Evolutionary conservation across 1,140 invertebrate species (phyloP).

Genomic region (Drosophila bocqueti): DNA sequence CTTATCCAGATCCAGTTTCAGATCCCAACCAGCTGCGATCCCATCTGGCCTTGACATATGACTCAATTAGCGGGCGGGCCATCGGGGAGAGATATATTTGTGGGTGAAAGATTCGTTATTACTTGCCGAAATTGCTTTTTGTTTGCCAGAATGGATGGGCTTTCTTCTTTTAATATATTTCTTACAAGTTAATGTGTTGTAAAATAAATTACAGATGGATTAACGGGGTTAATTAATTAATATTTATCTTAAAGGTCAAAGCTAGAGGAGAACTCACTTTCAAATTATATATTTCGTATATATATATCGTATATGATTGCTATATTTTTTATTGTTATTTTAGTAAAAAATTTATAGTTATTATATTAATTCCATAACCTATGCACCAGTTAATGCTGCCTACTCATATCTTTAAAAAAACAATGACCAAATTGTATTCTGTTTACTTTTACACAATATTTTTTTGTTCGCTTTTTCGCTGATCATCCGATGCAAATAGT

Average conservation of each 20-base stretch:
- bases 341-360: too few species aligned
- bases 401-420: not conserved
- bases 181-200: not conserved
- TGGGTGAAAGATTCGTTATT: conserved; percentile 17
- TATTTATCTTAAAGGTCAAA: too few species aligned
- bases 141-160: not conserved
- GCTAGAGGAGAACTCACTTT: not conserved
- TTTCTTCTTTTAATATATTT: not conserved
- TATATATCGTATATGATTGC: too few species aligned
- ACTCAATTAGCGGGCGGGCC: conserved; percentile 57
- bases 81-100: conserved; percentile 22
- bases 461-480: not conserved
- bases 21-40: not conserved
- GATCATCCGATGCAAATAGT: conserved; percentile 36
- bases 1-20: not conserved
- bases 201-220: not conserved
- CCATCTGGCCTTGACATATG: conserved; percentile 55
- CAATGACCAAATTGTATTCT: not conserved
- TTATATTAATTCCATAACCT: too few species aligned
- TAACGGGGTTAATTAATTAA: not conserved
- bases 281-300: not conserved
- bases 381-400: not conserved
- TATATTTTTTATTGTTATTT: not conserved
- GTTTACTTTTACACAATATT: not conserved
- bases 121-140: conserved; percentile 10